Evolutionary conservation across 2,888 invertebrate genomes (phyloP).

Genomic region (Lycia hirtaria): DNA sequence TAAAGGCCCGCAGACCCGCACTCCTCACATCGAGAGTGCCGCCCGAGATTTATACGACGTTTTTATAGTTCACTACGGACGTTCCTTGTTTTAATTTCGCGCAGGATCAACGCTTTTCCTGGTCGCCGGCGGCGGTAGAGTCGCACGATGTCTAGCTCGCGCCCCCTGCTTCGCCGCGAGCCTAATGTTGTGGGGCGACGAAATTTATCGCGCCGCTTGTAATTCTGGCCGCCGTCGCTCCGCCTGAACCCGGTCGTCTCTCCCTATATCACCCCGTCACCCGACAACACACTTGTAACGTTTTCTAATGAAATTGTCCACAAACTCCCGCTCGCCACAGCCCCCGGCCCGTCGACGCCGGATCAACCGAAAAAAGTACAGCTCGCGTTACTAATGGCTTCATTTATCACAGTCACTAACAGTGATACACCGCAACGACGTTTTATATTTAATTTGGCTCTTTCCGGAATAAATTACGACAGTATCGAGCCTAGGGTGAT

Average conservation of each 20-base stretch:
- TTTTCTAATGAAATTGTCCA: slow-evolving; percentile 86
- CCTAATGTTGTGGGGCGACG: slow-evolving; percentile 77
- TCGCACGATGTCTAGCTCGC: slow-evolving; percentile 47
- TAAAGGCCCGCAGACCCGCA: slow-evolving; percentile 60
- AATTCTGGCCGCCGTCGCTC: slow-evolving; percentile 73
- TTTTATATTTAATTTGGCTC: slow-evolving; percentile 85
- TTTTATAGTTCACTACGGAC: slow-evolving; percentile 77
- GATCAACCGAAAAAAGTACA: slow-evolving; percentile 84
- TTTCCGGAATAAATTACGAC: slow-evolving; percentile 81
- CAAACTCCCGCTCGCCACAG: slow-evolving; percentile 77
- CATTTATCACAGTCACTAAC: slow-evolving; percentile 86
- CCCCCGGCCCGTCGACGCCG: slow-evolving; percentile 77
- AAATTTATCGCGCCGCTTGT: slow-evolving; percentile 84
- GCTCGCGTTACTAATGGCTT: slow-evolving; percentile 85
- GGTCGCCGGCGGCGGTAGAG: slow-evolving; percentile 50
- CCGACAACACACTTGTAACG: slow-evolving; percentile 81
- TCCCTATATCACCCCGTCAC: slow-evolving; percentile 73
- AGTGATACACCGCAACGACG: slow-evolving; percentile 84
- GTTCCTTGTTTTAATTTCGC: slow-evolving; percentile 80
- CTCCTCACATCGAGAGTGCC: slow-evolving; percentile 67
- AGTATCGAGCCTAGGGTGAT: slow-evolving; percentile 78
- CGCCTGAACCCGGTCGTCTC: slow-evolving; percentile 69
- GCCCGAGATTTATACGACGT: slow-evolving; percentile 75
- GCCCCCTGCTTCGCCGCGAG: slow-evolving; percentile 70
- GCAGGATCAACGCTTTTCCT: slow-evolving; percentile 67